These are phyloP conservation scores for Phalacrocorax brasilianus DNA, from an alignment of 2,113 vertebrate genomes.

Conservation along the genomic window DNA sequence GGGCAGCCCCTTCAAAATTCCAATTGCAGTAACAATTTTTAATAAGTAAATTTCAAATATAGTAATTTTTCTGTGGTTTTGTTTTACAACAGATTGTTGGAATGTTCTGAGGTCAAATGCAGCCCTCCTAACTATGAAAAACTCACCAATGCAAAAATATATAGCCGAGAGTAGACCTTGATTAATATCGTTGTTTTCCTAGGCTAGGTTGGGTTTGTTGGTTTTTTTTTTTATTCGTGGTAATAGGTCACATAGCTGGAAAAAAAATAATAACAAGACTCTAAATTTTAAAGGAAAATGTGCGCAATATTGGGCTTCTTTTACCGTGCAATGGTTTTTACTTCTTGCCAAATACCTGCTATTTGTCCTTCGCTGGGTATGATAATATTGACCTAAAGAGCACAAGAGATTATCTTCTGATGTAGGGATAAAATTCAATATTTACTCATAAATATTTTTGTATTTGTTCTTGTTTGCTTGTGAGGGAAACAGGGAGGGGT, in stretches of 20 bases:
- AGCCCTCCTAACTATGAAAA: not conserved
- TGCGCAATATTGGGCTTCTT: not conserved
- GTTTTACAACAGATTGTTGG: not conserved
- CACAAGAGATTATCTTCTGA: not conserved
- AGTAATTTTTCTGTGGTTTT: not conserved
- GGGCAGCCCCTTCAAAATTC: slow-evolving; percentile 34
- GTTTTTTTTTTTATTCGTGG: not conserved
- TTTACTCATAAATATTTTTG: slow-evolving; percentile 1
- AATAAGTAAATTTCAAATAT: not conserved
- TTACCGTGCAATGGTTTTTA: not conserved
- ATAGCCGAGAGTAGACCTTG: not conserved
- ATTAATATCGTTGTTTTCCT: not conserved
- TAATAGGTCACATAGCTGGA: not conserved
- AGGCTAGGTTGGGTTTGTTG: not conserved
- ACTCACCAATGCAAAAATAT: not conserved
- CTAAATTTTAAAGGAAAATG: not conserved
- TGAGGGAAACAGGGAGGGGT: not conserved
- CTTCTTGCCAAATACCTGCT: slow-evolving; percentile 14
- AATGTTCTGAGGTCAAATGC: not conserved
- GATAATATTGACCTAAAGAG: not conserved
- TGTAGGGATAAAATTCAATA: not conserved
- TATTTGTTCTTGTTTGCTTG: not conserved
- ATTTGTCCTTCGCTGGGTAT: not conserved
- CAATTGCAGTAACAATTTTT: not conserved
- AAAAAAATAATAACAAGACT: not conserved